Base-by-base conservation (phyloP, 2,113 vertebrate species). In the Rhinopomastus cyanomelas region DNA sequence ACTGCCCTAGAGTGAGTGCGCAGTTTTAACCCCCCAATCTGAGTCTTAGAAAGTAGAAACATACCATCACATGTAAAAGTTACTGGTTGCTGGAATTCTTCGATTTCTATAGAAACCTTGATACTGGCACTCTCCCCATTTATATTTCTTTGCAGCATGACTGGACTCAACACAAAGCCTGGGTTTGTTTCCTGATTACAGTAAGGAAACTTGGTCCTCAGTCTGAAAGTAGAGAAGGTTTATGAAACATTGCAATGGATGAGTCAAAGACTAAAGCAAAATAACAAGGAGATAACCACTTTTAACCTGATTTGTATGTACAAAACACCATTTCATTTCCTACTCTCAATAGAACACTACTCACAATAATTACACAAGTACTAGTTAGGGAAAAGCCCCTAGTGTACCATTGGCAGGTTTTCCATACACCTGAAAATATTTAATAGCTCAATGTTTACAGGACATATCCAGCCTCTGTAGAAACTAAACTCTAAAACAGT, bases 31-130 rank as follows among this genome's bases (percentile, higher is more conserved):
- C 20, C 72, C 59, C 23, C 36, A 8, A 16, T 21, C 3, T n/a
- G 46, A 61, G 29, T 23, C 34, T 49, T 44, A 37, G 12, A 89
- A 86, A 87, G n/a, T 16, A 81, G 52, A 42, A 87, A 91, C 95
- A 65, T 98, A 99, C 99, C 99, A 91, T 99, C 99, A 44, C 99
- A 99, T 8, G 99, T 99, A 95, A 99, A 99, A 62, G 98, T 99
- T 42, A 99, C 99, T 26, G 99, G 99, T 62, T 99, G 97, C 89
- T 98, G 98, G 94, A 98, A 99, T 80, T 98, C 99, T 59, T 98
- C 98, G 5, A 99, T 99, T 96, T 99, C 99, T 85, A 99, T 99
- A 65, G 98, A 99, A 92, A 99, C 98, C 91, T 99, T 99, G 88
- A 99, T 98, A n/a, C 98, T 98, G 93, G 97, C 97, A 89, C 91